These are phyloP conservation scores for Limnephilus lunatus DNA, from an alignment of 2,888 invertebrate species.

Conservation along the genomic window DNA sequence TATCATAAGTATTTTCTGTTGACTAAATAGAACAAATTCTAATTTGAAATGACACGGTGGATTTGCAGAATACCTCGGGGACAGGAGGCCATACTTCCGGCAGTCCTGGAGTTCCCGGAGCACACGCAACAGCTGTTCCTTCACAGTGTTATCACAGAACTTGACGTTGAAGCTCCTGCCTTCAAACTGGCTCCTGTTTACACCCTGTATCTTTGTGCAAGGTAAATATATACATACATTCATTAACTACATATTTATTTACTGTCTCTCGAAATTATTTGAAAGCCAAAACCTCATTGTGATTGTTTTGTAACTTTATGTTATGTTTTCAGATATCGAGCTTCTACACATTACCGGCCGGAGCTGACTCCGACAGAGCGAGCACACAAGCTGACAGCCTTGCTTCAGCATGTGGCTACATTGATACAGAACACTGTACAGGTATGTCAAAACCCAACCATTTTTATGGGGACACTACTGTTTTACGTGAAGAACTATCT, in stretches of 20 bases:
- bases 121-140: constrained; percentile 96
- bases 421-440: constrained; percentile 91
- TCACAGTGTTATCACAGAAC: constrained; percentile 90
- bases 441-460: constrained; percentile 73
- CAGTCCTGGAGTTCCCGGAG: constrained; percentile 95
- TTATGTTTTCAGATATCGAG: constrained; percentile 82
- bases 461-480: background rate
- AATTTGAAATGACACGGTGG: background rate
- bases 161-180: constrained; percentile 92
- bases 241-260: background rate
- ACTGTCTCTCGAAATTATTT: background rate
- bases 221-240: constrained; percentile 72
- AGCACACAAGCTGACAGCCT: constrained; percentile 92
- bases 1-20: background rate
- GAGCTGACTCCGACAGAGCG: constrained; percentile 94
- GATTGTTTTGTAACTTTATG: background rate
- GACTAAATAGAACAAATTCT: background rate
- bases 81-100: constrained; percentile 94
- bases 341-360: constrained; percentile 95
- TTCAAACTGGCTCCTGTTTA: constrained; percentile 98
- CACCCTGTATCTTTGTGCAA: constrained; percentile 94
- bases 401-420: constrained; percentile 93
- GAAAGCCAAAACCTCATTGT: background rate
- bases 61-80: constrained; percentile 76
- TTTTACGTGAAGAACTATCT: background rate